phyloP scores from a whole-genome alignment of 35 echinoderm and acorn worm genomes.

The Strongylocentrotus purpuratus region DNA sequence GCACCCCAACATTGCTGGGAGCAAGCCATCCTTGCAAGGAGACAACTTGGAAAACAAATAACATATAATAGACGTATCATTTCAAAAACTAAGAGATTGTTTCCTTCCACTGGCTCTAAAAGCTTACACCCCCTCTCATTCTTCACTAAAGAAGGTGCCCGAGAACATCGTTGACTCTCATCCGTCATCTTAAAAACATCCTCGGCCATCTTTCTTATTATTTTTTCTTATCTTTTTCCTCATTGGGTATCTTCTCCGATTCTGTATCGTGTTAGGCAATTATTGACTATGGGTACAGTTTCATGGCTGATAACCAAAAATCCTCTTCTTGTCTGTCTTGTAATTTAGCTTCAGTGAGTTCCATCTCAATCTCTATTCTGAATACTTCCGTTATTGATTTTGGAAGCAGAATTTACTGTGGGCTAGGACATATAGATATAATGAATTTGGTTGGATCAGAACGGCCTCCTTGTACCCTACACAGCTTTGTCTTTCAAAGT shows the following conservation, averaged over 20 bases:
- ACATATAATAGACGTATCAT: slow-evolving; percentile 53
- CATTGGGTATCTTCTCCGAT: background rate
- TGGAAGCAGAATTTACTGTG: background rate
- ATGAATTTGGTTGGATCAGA: background rate
- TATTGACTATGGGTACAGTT: slow-evolving; percentile 30
- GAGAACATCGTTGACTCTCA: slow-evolving; percentile 17
- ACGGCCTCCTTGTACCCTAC: background rate
- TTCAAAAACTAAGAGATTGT: slow-evolving; percentile 29
- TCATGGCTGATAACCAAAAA: background rate
- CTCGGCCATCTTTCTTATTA: slow-evolving; percentile 12
- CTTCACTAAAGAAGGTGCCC: slow-evolving; percentile 2
- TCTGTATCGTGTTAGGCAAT: slow-evolving; percentile 38
- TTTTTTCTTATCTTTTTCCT: slow-evolving; percentile 8
- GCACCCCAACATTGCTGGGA: slow-evolving; percentile 45
- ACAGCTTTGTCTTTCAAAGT: background rate
- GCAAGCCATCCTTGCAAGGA: background rate
- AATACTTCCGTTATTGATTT: background rate
- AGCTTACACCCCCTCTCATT: background rate
- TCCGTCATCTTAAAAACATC: slow-evolving; percentile 44
- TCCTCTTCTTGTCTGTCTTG: background rate
- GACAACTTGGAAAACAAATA: slow-evolving; percentile 37
- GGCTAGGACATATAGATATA: background rate
- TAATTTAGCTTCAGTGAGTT: background rate
- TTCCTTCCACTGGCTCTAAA: background rate
- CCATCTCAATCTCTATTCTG: background rate